Base-by-base conservation (phyloP, 2,888 invertebrate species). In the Orthosia cruda region DNA sequence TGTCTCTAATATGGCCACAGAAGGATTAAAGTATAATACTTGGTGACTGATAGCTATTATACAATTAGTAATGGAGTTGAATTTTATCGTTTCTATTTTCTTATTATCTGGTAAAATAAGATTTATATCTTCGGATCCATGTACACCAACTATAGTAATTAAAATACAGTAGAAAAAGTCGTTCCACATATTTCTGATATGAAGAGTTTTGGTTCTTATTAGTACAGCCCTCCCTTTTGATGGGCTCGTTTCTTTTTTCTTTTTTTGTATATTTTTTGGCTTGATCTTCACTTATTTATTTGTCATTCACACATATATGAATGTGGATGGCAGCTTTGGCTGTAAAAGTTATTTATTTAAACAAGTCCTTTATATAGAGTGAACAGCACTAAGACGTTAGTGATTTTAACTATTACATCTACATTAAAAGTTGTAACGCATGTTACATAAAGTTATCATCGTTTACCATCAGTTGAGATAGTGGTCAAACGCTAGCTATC, bases 11-110 rank as follows among this genome's bases (percentile, higher is more conserved):
- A 92, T 77, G 15, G 86, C 71, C 15, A 86, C 75, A 9, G 89
- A 90, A 9, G 89, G 85, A 67, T 59, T 86, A 66, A 81, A 90
- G 20, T 71, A 63, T 9, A 87, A 52, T 75, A 81, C 81, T 5
- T 26, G 70, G 26, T 80, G 18, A 74, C 84, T 80, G 47, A 91
- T 81, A 49, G 74, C 74, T 54, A 74, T 76, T 40, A 91, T 77
- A 59, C 91, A 91, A 66, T 85, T 63, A 4, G 74, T 66, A 55
- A 90, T 55, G 16, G 86, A 80, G 58, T 67, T 26, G 58, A 78
- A 86, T 70, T 64, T 40, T 26, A 16, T 64, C 0, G 62, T 32
- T 65, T 81, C 47, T 40, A 2, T 13, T 12, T 47, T 40, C n/a
- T 18, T 4, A 18, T 65, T 47, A 11, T 63, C 32, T 59, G 61